Evolutionary conservation across 2,888 invertebrate genomes (phyloP), one percentile per base, ranked within the genome.

Genomic region (Caenorhabditis afra): DNA sequence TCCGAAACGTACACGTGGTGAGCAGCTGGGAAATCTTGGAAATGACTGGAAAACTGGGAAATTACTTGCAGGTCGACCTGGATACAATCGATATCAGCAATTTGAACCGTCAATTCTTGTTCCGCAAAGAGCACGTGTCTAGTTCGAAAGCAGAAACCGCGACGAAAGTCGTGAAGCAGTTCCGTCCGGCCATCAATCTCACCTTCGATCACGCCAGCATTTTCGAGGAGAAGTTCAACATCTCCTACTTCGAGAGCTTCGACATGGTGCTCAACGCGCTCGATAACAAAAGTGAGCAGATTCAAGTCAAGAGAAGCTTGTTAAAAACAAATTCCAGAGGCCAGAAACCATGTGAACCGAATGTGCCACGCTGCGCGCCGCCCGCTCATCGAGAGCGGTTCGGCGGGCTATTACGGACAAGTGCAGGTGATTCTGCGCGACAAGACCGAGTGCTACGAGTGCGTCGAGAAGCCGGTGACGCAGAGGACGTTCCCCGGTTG

Each of bases 41-140:
- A n/a, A n/a, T n/a, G n/a, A n/a, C n/a, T n/a, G n/a, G n/a, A 41
- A 29, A 29, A 41, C 3, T 4, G 41, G 14, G 14, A 41, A 37
- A 49, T 47, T n/a, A n/a, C n/a, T 35, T 94, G 85, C 92, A 98
- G 97, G 96, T 99, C 91, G 99, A 99, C 93, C 93, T 99, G 91
- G 99, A 99, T 91, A 99, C 98, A 0, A 99, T 99, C 91, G 99
- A 99, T 92, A 95, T 99, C 73, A 97, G 97, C 92, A 99, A 99
- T 91, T 92, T 99, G 84, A 99, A 99, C 91, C 93, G 99, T 45
- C 99, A 99, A 91, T 99, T 99, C 91, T 92, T 99, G n/a, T 99
- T 99, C 90, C 95, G 96, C 90, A 95, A 96, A 89, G 95, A 96
- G 90, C 98, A 99, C 93, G 97, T 99, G 79, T 97, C 97, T 1